These are phyloP conservation scores for Limnephilus marmoratus DNA, from an alignment of 2,888 invertebrate species.

Conservation along the genomic window DNA sequence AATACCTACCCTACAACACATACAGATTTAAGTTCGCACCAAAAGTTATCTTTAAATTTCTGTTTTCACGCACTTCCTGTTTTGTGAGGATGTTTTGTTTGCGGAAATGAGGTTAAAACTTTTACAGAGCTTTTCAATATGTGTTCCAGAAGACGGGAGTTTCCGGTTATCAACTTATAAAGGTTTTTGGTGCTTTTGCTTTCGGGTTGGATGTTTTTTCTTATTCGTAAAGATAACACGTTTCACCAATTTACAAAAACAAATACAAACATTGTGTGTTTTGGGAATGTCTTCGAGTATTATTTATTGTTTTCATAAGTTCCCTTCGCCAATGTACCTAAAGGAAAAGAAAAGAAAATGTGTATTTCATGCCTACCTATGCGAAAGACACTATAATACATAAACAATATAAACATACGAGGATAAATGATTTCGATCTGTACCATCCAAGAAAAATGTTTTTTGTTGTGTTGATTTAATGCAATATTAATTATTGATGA, in stretches of 20 bases:
- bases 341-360: background rate
- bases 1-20: background rate
- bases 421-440: too few relatives aligned
- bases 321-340: background rate
- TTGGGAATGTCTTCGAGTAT: background rate
- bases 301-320: background rate
- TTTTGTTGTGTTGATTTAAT: too few relatives aligned
- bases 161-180: constrained; percentile 17
- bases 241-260: constrained; percentile 8
- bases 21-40: background rate
- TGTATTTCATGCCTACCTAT: background rate
- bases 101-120: constrained; percentile 33
- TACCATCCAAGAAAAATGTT: too few relatives aligned
- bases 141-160: background rate
- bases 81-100: constrained; percentile 13
- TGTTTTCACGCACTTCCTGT: constrained; percentile 19
- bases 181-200: background rate
- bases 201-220: background rate
- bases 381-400: too few relatives aligned
- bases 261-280: background rate
- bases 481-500: too few relatives aligned
- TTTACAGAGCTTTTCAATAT: constrained; percentile 27
- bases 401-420: too few relatives aligned
- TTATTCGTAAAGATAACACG: background rate
- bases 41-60: background rate